Base-by-base conservation (phyloP, 2,797 vertebrate species). In the Diplodus puntazzo region DNA sequence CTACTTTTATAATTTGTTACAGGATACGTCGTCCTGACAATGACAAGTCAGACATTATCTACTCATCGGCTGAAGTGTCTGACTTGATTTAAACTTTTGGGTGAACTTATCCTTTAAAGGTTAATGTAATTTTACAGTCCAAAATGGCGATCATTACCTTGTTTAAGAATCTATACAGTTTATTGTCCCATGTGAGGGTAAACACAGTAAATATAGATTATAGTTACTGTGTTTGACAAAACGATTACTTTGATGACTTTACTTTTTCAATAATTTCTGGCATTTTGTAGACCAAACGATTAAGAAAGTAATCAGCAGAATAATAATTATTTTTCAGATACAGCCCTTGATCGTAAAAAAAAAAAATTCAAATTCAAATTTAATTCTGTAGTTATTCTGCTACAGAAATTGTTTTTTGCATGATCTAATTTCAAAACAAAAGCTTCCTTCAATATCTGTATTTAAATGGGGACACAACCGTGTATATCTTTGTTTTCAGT, bases 371-470 rank as follows among this genome's bases (percentile, higher is more conserved):
- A n/a, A 48, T 49, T 8, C 43, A 34, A 6, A 9, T 21, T 69
- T 70, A 30, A 52, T 53, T 58, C 34, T 46, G 43, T 18, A n/a
- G 62, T 69, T 74, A 58, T 43, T 61, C 45, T 67, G 74, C 58
- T 25, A 25, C 25, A 3, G 25, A 25, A 25, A 2, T 55, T 16
- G 39, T 55, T 58, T 68, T 69, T 69, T 76, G 61, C 63, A 71
- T 59, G n/a, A 45, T 73, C 50, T 50, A 63, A 27, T 67, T 83
- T 62, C 5, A 21, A 57, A 70, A 69, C 39, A 10, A 48, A 20
- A 18, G 16, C 11, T 0, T 30, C 49, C 5, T 43, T 53, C 18
- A 60, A 50, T 23, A 73, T 53, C 17, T 54, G 20, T 57, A 11
- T n/a, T 20, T 16, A 53, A 27, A 42, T 13, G 13, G 2, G 46